phyloP scores from a whole-genome alignment of 2,113 vertebrate genomes.

The Petaurus breviceps region DNA sequence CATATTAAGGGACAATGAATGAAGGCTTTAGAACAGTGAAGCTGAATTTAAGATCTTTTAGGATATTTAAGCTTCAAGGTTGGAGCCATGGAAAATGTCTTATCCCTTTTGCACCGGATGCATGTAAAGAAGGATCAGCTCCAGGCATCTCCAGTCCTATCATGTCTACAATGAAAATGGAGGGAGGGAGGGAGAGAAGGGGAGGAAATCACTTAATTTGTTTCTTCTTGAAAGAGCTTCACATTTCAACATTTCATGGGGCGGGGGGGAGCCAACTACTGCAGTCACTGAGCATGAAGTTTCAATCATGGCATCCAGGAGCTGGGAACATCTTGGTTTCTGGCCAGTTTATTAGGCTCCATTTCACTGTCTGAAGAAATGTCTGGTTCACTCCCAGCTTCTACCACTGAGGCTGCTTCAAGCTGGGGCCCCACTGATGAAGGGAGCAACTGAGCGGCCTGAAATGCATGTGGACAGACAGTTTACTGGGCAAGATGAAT shows the following conservation, averaged over 20 bases:
- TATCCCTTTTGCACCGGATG: not conserved
- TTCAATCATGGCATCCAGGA: constrained; percentile 63
- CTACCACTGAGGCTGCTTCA: constrained; percentile 31
- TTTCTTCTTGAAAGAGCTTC: constrained; percentile 48
- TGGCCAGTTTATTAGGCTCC: constrained; percentile 40
- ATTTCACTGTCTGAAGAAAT: constrained; percentile 53
- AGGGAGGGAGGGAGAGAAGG: constrained; percentile 4
- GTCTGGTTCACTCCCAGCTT: constrained; percentile 52
- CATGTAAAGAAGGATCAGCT: not conserved
- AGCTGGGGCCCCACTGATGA: constrained; percentile 32
- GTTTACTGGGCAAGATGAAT: not conserved
- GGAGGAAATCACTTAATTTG: constrained; percentile 12
- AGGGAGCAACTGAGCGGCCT: not conserved
- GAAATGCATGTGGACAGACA: not conserved
- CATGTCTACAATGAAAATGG: not conserved
- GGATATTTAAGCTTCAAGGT: constrained; percentile 29
- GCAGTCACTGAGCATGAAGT: constrained; percentile 32
- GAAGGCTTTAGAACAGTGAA: not conserved
- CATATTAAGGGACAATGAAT: not conserved
- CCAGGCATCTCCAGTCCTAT: constrained; percentile 36
- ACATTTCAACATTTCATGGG: constrained; percentile 66
- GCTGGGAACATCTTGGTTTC: constrained; percentile 21
- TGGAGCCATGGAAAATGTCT: constrained; percentile 11
- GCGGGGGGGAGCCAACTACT: constrained; percentile 29
- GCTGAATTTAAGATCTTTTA: not conserved